Conservation (phyloP, 2,113 vertebrate species). For the Lepus timidus region DNA sequence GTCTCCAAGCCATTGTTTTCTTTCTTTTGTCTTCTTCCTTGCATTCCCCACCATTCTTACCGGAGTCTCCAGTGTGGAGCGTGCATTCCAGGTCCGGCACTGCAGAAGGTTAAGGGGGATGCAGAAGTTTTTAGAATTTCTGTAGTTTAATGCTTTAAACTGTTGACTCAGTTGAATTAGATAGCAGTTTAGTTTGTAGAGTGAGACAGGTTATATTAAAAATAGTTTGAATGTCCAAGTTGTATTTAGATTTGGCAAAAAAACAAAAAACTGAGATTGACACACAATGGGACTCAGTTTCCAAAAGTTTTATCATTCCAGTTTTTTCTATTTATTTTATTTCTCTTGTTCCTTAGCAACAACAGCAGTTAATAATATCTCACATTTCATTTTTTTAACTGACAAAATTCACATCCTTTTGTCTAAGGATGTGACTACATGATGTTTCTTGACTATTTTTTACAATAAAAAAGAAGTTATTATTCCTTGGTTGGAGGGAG, state of each 20-base stretch:
- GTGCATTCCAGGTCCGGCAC: not conserved
- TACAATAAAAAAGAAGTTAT: not conserved
- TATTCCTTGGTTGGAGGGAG: not conserved
- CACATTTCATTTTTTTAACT: not conserved
- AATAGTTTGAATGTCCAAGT: not conserved
- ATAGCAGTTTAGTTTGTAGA: not conserved
- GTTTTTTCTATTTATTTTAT: not conserved
- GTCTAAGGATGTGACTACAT: not conserved
- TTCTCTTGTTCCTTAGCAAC: not conserved
- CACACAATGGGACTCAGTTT: not conserved
- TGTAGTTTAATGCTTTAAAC: not conserved
- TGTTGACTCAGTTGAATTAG: not conserved
- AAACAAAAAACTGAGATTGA: not conserved
- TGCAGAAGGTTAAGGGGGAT: not conserved
- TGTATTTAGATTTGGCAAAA: not conserved
- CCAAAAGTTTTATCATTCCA: not conserved
- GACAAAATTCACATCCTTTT: not conserved
- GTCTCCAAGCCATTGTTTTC: conserved; percentile 26
- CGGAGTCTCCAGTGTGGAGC: not conserved
- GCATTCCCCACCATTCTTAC: not conserved
- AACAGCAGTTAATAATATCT: not conserved
- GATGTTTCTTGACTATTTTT: not conserved
- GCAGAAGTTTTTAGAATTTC: not conserved
- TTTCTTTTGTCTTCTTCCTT: conserved; percentile 26
- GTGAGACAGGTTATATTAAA: not conserved